Evolutionary conservation across 2,888 invertebrate species (phyloP).

Genomic region (Torymus auratus): DNA sequence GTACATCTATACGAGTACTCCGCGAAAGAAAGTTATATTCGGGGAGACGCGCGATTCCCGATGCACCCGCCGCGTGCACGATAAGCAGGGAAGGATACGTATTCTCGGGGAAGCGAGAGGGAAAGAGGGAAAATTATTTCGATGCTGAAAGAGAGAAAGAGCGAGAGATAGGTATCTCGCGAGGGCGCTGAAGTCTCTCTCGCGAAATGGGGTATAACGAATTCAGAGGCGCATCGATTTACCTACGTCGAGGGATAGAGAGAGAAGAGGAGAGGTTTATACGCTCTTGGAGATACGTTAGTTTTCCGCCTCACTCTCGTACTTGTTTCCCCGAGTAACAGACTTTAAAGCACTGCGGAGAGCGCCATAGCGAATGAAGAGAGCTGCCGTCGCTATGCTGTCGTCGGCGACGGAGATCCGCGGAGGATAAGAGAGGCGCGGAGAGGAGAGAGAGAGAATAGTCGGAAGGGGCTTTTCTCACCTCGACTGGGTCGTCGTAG

Average conservation of each 20-base stretch:
- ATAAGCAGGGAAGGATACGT: neutral
- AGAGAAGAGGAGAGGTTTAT: no score
- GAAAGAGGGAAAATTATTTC: conserved; percentile 48
- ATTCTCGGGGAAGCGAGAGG: neutral
- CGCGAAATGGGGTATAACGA: conserved; percentile 45
- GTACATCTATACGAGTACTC: neutral
- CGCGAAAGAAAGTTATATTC: conserved; percentile 21
- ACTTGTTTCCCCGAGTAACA: conserved; percentile 49
- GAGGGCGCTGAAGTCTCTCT: conserved; percentile 24
- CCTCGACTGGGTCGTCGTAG: conserved; percentile 29
- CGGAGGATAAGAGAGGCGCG: conserved; percentile 32
- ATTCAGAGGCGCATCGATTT: conserved; percentile 51
- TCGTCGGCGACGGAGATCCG: conserved; percentile 14
- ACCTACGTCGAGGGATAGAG: neutral
- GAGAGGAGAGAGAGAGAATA: conserved; percentile 24
- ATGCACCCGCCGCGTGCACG: neutral
- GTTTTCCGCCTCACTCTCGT: neutral
- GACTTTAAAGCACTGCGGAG: conserved; percentile 53
- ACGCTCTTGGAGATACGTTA: conserved; percentile 21
- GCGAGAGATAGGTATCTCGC: conserved; percentile 35
- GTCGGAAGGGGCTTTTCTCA: conserved; percentile 39
- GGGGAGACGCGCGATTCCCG: conserved; percentile 28
- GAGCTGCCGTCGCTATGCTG: neutral
- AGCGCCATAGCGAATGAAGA: conserved; percentile 33
- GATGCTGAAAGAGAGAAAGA: conserved; percentile 13